phyloP scores from a whole-genome alignment of 2,888 invertebrate species.

The Brenthis hecate region DNA sequence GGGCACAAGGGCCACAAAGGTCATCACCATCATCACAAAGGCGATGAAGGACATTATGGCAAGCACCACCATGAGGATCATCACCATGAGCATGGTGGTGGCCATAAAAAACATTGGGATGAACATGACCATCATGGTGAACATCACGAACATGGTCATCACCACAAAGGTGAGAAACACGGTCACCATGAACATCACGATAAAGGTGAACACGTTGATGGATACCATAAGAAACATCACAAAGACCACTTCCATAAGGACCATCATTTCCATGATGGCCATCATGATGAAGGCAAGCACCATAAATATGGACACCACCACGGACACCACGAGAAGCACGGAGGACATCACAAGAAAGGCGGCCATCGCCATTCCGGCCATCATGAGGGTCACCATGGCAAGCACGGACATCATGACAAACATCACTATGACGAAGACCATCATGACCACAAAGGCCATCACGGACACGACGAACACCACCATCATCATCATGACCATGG shows the following conservation, averaged over 20 bases:
- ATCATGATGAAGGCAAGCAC: constrained; percentile 91
- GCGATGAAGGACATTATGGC: constrained; percentile 88
- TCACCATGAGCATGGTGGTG: constrained; percentile 88
- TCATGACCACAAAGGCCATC: constrained; percentile 90
- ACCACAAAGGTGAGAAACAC: constrained; percentile 90
- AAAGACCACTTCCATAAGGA: constrained; percentile 94
- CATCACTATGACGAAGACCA: constrained; percentile 91
- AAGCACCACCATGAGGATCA: constrained; percentile 89
- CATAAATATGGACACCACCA: constrained; percentile 90
- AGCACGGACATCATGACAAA: constrained; percentile 90
- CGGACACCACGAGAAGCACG: constrained; percentile 87
- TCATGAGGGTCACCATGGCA: constrained; percentile 89
- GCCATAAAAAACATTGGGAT: constrained; percentile 90
- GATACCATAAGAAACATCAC: constrained; percentile 92
- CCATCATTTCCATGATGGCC: constrained; percentile 93
- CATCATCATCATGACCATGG: constrained; percentile 88
- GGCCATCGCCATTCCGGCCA: constrained; percentile 89
- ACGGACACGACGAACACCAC: constrained; percentile 89
- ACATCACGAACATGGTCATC: constrained; percentile 89
- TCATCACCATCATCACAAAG: constrained; percentile 89
- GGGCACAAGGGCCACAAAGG: constrained; percentile 89
- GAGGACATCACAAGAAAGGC: constrained; percentile 91
- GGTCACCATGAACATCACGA: constrained; percentile 93
- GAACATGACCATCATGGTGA: constrained; percentile 88
- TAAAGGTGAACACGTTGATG: constrained; percentile 90